Evolutionary conservation across 2,888 invertebrate species (phyloP).

Genomic region (Drosophila helvetica): DNA sequence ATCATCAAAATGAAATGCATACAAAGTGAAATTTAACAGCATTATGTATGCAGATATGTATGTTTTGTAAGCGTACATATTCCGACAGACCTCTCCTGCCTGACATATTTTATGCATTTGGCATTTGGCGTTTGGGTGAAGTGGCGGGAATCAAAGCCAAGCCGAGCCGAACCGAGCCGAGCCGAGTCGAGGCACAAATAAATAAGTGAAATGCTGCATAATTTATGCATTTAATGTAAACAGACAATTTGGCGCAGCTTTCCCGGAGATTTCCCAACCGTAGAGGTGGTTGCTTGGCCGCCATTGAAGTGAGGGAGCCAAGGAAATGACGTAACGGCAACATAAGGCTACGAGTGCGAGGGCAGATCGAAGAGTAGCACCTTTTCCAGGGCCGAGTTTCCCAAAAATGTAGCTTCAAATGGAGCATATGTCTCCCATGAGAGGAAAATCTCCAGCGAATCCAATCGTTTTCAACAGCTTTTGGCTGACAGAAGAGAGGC

Average conservation of each 20-base stretch:
- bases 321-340: conserved; percentile 16
- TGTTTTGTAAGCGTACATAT: conserved; percentile 13
- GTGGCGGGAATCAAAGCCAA: conserved; percentile 65
- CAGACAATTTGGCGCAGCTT: conserved; percentile 70
- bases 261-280: conserved; percentile 3
- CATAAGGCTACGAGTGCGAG: background rate
- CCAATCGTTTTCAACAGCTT: too few relatives aligned
- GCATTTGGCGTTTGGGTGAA: conserved; percentile 64
- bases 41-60: conserved; percentile 13
- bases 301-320: background rate
- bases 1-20: conserved; percentile 61
- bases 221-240: conserved; percentile 77
- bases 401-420: too few relatives aligned
- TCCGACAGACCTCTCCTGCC: conserved; percentile 37
- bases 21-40: conserved; percentile 49
- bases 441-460: too few relatives aligned
- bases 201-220: conserved; percentile 69
- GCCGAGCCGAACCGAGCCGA: conserved; percentile 52
- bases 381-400: too few relatives aligned
- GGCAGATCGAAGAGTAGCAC: background rate
- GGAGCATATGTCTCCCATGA: too few relatives aligned
- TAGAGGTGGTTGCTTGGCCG: background rate
- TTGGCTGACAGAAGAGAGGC: too few relatives aligned
- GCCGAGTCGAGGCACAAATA: conserved; percentile 20
- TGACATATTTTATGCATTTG: conserved; percentile 74